These are phyloP conservation scores for Corythornis vintsioides DNA, from an alignment of 2,113 vertebrate species.

Conservation along the genomic window DNA sequence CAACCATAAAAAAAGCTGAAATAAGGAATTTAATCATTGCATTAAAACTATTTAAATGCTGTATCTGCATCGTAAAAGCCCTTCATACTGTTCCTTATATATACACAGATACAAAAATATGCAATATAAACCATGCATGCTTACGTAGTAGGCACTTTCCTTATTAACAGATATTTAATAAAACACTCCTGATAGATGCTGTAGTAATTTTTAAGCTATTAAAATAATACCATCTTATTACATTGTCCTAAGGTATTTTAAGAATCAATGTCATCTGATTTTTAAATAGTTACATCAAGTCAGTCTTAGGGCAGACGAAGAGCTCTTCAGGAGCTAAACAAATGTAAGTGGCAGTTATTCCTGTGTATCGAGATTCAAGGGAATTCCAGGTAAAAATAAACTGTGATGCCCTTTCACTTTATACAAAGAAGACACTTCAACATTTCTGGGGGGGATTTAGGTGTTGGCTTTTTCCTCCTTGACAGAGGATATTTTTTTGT, in stretches of 20 bases:
- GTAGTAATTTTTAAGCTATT: not conserved
- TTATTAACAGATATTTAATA: not conserved
- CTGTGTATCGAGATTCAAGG: not conserved
- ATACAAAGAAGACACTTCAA: not conserved
- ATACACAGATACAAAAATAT: not conserved
- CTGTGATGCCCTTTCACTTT: not conserved
- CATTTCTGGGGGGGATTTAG: not conserved
- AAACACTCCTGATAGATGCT: not conserved
- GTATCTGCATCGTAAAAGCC: not conserved
- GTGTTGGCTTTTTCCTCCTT: not conserved
- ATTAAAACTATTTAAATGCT: not conserved
- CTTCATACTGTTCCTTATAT: not conserved
- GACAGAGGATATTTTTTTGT: not conserved
- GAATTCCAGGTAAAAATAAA: not conserved
- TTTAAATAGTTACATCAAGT: not conserved
- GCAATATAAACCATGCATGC: not conserved
- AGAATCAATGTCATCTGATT: not conserved
- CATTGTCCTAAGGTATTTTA: not conserved
- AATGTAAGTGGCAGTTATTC: not conserved
- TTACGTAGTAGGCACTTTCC: not conserved
- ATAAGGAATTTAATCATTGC: not conserved
- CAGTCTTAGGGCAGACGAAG: not conserved
- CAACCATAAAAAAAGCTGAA: not conserved
- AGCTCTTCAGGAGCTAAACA: not conserved
- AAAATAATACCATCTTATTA: not conserved